Conservation (phyloP, 2,797 vertebrate species). For the Gymnoscopelus microlampas region DNA sequence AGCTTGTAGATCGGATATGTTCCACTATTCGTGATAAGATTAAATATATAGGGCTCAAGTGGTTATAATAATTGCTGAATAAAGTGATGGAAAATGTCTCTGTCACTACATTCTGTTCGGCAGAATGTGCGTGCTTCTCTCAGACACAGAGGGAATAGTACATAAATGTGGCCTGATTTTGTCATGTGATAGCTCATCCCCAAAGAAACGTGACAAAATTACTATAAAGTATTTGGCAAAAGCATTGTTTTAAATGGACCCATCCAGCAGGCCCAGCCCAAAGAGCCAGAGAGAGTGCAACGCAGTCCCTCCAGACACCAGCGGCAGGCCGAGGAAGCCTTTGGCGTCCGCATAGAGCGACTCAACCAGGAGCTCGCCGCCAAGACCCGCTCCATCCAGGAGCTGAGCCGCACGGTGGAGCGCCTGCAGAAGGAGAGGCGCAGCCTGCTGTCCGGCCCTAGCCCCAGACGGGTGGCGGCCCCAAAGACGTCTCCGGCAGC, state of each 20-base stretch:
- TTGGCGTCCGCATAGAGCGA: conserved; percentile 79
- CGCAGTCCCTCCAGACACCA: conserved; percentile 70
- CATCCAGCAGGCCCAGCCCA: conserved; percentile 19
- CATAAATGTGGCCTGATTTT: too few relatives aligned
- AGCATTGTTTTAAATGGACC: too few relatives aligned
- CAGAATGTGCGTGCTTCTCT: too few relatives aligned
- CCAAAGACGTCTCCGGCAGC: not conserved
- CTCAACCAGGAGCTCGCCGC: conserved; percentile 86
- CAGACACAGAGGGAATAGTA: too few relatives aligned
- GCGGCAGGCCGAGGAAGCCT: conserved; percentile 78
- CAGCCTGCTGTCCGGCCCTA: conserved; percentile 71
- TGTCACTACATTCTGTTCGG: too few relatives aligned
- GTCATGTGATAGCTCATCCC: too few relatives aligned
- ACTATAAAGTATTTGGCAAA: not conserved
- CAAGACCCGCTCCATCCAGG: conserved; percentile 87
- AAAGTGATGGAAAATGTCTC: too few relatives aligned
- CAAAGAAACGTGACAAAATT: not conserved
- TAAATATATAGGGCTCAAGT: too few relatives aligned
- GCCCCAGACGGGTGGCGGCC: conserved; percentile 1
- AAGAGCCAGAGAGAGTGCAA: conserved; percentile 31
- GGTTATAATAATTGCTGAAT: too few relatives aligned
- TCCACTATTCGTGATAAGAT: too few relatives aligned
- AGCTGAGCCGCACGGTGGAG: conserved; percentile 89
- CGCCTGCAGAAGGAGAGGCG: conserved; percentile 89
- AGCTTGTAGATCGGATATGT: too few relatives aligned